Conservation (phyloP, 2,888 invertebrate species). For the Trichogramma dendrolimi region DNA sequence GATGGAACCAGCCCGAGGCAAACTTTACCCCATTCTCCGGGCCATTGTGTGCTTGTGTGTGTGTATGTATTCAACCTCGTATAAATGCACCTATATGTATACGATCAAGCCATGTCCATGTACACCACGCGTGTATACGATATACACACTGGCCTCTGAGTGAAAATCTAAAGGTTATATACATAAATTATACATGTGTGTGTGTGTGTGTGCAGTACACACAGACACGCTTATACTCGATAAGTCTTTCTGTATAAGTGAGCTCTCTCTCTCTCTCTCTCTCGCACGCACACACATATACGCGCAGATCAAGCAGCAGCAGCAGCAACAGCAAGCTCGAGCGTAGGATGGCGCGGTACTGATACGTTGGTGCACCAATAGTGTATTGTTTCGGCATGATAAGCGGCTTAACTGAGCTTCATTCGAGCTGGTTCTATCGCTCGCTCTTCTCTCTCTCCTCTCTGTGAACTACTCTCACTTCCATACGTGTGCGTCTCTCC, state of each 20-base stretch:
- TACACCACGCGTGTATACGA: neutral
- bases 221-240: neutral
- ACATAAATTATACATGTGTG: neutral
- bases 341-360: conserved; percentile 41
- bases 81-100: conserved; percentile 3
- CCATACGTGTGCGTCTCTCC: neutral
- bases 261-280: too few species aligned
- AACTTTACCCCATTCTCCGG: neutral
- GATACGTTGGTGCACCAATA: conserved; percentile 52
- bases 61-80: neutral
- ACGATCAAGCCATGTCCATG: neutral
- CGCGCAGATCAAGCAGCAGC: neutral
- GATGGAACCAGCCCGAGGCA: conserved; percentile 22
- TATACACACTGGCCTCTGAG: neutral
- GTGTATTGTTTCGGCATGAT: conserved; percentile 53
- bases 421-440: conserved; percentile 35
- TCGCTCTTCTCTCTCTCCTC: conserved; percentile 25
- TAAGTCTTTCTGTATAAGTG: too few species aligned
- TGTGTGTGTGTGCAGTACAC: neutral
- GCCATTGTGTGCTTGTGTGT: too few species aligned
- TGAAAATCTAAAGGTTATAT: neutral
- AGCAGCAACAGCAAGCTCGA: conserved; percentile 23
- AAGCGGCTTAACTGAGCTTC: conserved; percentile 53
- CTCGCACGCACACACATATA: too few species aligned
- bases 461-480: neutral